phyloP scores from a whole-genome alignment of 2,888 invertebrate species.

The Drosophila recens region DNA sequence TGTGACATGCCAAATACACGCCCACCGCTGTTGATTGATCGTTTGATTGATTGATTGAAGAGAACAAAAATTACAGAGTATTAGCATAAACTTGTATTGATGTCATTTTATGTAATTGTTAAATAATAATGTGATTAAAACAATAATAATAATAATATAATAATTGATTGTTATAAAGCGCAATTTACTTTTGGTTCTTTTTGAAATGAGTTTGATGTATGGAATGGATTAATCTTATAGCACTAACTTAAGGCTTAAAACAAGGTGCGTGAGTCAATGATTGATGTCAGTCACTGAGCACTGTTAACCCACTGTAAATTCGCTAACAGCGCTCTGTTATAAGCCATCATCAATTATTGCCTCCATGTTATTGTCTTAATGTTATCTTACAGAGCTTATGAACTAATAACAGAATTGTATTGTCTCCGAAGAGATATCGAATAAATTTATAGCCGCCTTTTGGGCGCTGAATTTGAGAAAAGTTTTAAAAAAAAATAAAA shows the following conservation, averaged over 20 bases:
- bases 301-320: conserved; percentile 16
- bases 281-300: neutral
- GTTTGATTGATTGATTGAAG: conserved; percentile 31
- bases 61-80: conserved; percentile 42
- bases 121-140: conserved; percentile 12
- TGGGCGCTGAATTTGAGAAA: conserved; percentile 5
- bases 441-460: conserved; percentile 25
- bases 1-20: conserved; percentile 86
- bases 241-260: conserved; percentile 59
- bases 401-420: conserved; percentile 9
- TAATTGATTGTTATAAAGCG: conserved; percentile 58
- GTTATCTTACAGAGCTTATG: conserved; percentile 26
- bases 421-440: conserved; percentile 1
- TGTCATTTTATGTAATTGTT: conserved; percentile 26
- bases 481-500: conserved; percentile 11
- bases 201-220: conserved; percentile 57
- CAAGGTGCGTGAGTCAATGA: conserved; percentile 3
- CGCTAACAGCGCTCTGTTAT: conserved; percentile 1
- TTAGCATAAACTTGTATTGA: conserved; percentile 52
- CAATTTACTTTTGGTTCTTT: conserved; percentile 48
- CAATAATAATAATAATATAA: conserved; percentile 17
- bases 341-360: neutral
- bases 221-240: conserved; percentile 42
- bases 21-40: conserved; percentile 80
- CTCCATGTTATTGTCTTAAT: neutral